Percentiles rank a stretch among this genome's conserved stretches.
Conservation (phyloP, 2,113 vertebrate genomes). For the Diadophis punctatus region DNA sequence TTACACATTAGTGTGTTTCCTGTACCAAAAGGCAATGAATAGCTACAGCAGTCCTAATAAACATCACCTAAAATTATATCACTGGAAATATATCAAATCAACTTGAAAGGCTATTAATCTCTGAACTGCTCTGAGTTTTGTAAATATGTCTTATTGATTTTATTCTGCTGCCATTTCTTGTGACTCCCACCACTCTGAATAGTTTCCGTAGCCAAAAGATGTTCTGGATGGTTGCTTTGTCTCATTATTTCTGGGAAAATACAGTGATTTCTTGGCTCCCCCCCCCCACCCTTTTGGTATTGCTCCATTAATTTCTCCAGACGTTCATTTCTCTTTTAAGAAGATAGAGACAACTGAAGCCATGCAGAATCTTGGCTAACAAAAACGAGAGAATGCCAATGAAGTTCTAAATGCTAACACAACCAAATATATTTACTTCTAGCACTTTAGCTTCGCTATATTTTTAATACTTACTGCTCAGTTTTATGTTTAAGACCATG, state of each 20-base stretch:
- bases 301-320: slow-evolving; percentile 61
- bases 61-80: neutral
- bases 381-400: slow-evolving; percentile 54
- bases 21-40: neutral
- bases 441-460: slow-evolving; percentile 38
- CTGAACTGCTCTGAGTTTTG: slow-evolving; percentile 25
- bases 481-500: slow-evolving; percentile 43
- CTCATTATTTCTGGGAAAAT: slow-evolving; percentile 53
- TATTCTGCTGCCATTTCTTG: slow-evolving; percentile 41
- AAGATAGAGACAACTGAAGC: slow-evolving; percentile 57
- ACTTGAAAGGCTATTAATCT: slow-evolving; percentile 2
- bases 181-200: slow-evolving; percentile 40
- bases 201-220: slow-evolving; percentile 41
- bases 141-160: slow-evolving; percentile 42
- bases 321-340: slow-evolving; percentile 63
- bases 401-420: slow-evolving; percentile 58
- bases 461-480: slow-evolving; percentile 32
- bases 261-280: slow-evolving; percentile 11
- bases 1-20: neutral
- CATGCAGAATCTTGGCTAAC: slow-evolving; percentile 56
- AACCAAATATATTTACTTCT: slow-evolving; percentile 51
- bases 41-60: neutral
- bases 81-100: slow-evolving; percentile 7
- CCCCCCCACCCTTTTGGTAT: slow-evolving; percentile 10
- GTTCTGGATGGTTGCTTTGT: slow-evolving; percentile 54